Conservation (phyloP, 2,888 invertebrate genomes). For the Drosophila borealis region DNA sequence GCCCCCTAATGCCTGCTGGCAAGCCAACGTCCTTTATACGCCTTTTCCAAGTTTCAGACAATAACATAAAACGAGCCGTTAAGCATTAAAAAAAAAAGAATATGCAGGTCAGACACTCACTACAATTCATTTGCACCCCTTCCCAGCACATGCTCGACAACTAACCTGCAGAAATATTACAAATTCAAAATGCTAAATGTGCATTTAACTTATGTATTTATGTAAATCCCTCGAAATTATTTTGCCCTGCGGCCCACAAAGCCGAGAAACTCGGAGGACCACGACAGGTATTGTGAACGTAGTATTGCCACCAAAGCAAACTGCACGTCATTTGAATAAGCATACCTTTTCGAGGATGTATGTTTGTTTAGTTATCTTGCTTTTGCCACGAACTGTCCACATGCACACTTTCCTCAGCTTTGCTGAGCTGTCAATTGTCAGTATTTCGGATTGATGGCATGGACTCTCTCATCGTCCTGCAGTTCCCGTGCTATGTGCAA, state of each 20-base stretch:
- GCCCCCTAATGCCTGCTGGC: conserved; percentile 27
- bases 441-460: conserved; percentile 63
- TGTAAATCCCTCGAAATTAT: conserved; percentile 82
- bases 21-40: conserved; percentile 34
- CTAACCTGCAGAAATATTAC: conserved; percentile 77
- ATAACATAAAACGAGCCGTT: conserved; percentile 59
- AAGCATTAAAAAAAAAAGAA: conserved; percentile 34
- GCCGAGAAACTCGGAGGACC: conserved; percentile 5
- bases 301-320: conserved; percentile 30
- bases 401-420: conserved; percentile 43
- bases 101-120: conserved; percentile 44
- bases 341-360: conserved; percentile 14
- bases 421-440: conserved; percentile 76
- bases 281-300: conserved; percentile 8
- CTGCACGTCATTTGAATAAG: conserved; percentile 72
- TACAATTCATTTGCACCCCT: conserved; percentile 28
- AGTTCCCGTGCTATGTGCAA: conserved; percentile 18
- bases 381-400: conserved; percentile 33
- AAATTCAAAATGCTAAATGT: conserved; percentile 83
- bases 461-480: background rate
- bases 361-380: conserved; percentile 28
- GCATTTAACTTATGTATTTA: conserved; percentile 83
- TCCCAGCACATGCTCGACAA: conserved; percentile 57
- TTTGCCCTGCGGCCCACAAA: conserved; percentile 47
- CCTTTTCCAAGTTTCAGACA: conserved; percentile 19